Percentiles rank a stretch among this genome's conserved stretches.
Conservation (phyloP, 2,888 invertebrate genomes). For the Ceriagrion tenellum region DNA sequence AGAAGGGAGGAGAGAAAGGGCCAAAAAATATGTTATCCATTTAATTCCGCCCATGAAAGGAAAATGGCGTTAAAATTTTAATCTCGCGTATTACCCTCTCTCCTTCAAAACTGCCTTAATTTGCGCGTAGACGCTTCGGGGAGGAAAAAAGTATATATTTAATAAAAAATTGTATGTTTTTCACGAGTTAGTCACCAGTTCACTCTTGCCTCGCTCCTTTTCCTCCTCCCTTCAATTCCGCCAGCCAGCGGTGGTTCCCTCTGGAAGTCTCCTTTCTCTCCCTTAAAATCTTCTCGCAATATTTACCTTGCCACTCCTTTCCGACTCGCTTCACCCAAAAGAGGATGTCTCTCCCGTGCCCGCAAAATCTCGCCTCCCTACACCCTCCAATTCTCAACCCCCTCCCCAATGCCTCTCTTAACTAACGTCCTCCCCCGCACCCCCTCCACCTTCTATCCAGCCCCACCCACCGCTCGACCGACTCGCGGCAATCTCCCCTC, state of each 20-base stretch:
- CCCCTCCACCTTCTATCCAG: background rate
- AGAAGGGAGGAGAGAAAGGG: background rate
- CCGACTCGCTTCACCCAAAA: constrained; percentile 24
- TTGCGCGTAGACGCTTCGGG: constrained; percentile 37
- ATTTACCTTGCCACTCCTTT: constrained; percentile 18
- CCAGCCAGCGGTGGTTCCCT: too few species aligned
- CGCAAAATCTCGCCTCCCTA: background rate
- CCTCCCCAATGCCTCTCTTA: background rate
- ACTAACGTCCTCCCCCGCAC: background rate
- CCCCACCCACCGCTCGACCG: background rate
- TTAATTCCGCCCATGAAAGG: background rate
- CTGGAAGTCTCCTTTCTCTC: background rate
- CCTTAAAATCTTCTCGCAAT: background rate
- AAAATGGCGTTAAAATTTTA: constrained; percentile 42
- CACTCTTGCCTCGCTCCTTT: background rate
- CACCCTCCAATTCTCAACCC: background rate
- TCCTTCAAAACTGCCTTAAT: constrained; percentile 34
- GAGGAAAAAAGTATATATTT: background rate
- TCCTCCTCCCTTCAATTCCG: background rate
- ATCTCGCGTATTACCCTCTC: constrained; percentile 34
- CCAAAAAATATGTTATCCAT: background rate
- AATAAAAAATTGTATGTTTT: background rate
- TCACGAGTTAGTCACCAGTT: background rate
- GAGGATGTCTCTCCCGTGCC: background rate
- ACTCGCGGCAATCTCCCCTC: background rate